Evolutionary conservation across 2,113 vertebrate genomes (phyloP).

Genomic region (Pyxicephalus adspersus): DNA sequence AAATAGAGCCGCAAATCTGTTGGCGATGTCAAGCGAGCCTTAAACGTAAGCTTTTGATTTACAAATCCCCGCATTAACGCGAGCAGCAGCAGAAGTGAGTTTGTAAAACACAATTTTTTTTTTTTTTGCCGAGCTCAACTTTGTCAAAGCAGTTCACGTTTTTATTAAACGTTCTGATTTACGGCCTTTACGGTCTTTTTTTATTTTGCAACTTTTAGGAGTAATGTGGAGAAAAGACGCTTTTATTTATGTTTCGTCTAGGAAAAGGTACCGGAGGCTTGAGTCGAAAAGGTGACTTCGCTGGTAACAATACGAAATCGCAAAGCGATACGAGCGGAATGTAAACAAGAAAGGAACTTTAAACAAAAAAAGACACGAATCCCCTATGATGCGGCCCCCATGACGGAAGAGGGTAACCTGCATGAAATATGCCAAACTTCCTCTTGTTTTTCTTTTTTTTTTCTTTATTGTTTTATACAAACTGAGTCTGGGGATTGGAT

Average conservation of each 20-base stretch:
- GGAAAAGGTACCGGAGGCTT: not conserved
- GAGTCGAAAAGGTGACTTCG: not conserved
- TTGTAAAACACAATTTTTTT: conserved; percentile 41
- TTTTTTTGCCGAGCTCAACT: conserved; percentile 36
- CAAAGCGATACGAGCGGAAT: not conserved
- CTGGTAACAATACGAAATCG: conserved; percentile 10
- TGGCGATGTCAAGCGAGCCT: conserved; percentile 67
- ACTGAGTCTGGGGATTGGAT: no score
- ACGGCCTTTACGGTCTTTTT: conserved; percentile 21
- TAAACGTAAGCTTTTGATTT: conserved; percentile 71
- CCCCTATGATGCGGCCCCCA: conserved; percentile 1
- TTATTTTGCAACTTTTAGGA: conserved; percentile 8
- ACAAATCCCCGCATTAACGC: conserved; percentile 66
- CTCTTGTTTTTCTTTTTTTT: not conserved
- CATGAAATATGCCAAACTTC: not conserved
- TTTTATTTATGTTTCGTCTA: conserved; percentile 36
- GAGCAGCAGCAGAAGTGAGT: conserved; percentile 62
- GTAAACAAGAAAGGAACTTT: not conserved
- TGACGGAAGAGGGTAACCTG: not conserved
- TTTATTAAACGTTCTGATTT: conserved; percentile 54
- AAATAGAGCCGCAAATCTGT: conserved; percentile 68
- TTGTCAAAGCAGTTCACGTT: conserved; percentile 48
- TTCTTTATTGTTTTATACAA: no score
- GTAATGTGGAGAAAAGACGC: conserved; percentile 22
- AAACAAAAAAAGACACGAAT: not conserved